A percentile compares a stretch with the other conserved stretches of the same genome.
phyloP scores from a whole-genome alignment of 2,888 invertebrate genomes.

The Sympetrum striolatum region DNA sequence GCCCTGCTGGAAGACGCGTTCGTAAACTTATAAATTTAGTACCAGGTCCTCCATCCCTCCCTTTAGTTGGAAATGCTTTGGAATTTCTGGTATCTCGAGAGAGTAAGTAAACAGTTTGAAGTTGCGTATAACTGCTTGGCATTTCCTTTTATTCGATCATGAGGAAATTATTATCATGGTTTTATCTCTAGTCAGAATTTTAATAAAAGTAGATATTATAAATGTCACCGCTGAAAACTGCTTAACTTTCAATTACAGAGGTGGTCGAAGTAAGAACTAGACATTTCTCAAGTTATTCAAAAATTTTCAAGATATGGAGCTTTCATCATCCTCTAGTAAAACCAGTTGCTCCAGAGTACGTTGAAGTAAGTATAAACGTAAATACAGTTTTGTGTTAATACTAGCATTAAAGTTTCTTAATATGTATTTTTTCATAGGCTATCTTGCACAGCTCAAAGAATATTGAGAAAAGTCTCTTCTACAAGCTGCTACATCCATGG shows the following conservation, averaged over 20 bases:
- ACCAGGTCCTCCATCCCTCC: conserved; percentile 6
- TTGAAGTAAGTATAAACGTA: background rate
- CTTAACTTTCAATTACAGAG: background rate
- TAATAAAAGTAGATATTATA: background rate
- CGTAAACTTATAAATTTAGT: conserved; percentile 1
- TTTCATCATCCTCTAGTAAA: conserved; percentile 11
- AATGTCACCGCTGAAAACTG: background rate
- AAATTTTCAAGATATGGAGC: conserved; percentile 26
- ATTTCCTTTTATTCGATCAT: no score
- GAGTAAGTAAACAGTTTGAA: background rate
- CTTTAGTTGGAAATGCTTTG: conserved; percentile 1
- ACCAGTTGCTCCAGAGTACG: conserved; percentile 7
- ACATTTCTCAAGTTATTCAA: background rate
- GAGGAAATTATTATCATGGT: no score
- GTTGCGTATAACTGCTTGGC: no score
- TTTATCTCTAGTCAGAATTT: no score
- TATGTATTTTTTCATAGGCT: background rate
- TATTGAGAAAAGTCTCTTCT: conserved; percentile 17
- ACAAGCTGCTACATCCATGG: conserved; percentile 12
- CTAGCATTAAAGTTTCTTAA: no score
- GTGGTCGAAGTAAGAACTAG: background rate
- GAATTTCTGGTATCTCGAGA: conserved; percentile 7
- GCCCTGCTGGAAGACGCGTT: background rate
- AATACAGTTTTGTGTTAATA: background rate
- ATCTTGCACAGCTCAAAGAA: conserved; percentile 14